Evolutionary conservation across 2,888 invertebrate species (phyloP).

Genomic region (Dasysyrphus albostriatus): DNA sequence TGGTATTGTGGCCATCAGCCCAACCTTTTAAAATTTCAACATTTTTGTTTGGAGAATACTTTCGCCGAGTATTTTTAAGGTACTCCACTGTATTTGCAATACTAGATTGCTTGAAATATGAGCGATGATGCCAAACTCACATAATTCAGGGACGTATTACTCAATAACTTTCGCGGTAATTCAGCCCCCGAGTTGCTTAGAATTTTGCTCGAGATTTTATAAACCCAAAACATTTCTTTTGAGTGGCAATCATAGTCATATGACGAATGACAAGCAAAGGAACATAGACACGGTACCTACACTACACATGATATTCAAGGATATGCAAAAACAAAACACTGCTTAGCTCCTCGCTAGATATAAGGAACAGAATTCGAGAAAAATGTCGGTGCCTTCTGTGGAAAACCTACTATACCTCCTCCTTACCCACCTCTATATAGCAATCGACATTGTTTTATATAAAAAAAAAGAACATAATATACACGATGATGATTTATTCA

Average conservation of each 20-base stretch:
- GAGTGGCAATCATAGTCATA: constrained; percentile 2
- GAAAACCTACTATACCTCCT: neutral
- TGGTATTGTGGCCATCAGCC: too few relatives aligned
- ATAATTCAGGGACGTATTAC: too few relatives aligned
- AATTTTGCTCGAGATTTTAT: too few relatives aligned
- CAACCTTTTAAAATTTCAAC: too few relatives aligned
- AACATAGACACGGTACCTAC: neutral
- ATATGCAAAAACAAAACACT: constrained; percentile 44
- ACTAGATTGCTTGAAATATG: too few relatives aligned
- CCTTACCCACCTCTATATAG: neutral
- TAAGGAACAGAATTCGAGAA: constrained; percentile 20
- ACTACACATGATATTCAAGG: constrained; percentile 46
- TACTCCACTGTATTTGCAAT: too few relatives aligned
- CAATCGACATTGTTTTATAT: constrained; percentile 3
- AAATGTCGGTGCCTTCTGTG: constrained; percentile 14
- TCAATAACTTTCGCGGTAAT: too few relatives aligned
- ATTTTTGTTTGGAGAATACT: too few relatives aligned
- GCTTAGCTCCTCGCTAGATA: constrained; percentile 9
- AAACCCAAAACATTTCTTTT: too few relatives aligned
- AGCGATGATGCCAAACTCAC: too few relatives aligned
- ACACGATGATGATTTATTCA: constrained; percentile 72
- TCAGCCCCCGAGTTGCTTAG: too few relatives aligned
- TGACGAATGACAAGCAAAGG: constrained; percentile 1
- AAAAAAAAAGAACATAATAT: constrained; percentile 19
- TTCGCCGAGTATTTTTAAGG: too few relatives aligned